Evolutionary conservation across 2,888 invertebrate species (phyloP), one percentile per base, ranked within the genome.

Genomic region (Heliconius ethilla): DNA sequence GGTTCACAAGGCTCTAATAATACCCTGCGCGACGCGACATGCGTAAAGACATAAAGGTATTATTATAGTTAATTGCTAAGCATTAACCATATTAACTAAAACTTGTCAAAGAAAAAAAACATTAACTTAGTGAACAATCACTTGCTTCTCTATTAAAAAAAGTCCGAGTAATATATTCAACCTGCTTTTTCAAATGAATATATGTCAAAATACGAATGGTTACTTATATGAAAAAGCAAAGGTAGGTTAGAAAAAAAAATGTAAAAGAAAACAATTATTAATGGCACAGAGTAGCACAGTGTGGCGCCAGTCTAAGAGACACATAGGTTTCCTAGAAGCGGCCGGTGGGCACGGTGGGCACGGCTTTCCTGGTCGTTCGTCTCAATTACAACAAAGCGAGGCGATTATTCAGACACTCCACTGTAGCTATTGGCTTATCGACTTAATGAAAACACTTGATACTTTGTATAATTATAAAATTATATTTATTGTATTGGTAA

Each of bases 331-430:
- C 88, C 82, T 82, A 86, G 89, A 87, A 89, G 79, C 78, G 81
- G 25, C 22, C 75, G 78, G 78, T 84, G 82, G 86, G 84, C 79
- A 85, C 75, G 78, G 78, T 84, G 82, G 86, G 84, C 79, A 85
- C 85, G 86, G 85, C 86, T 82, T 83, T 81, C 80, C 81, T 81
- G 81, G 86, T 85, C 86, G 87, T 91, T 87, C 87, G 87, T 91
- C 87, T 88, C 86, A 88, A 91, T 91, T 91, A 90, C 82, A 82
- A 73, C 69, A 76, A 70, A 74, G 78, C 78, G 77, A 51, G 75
- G 75, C 79, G 75, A 79, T 82, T 78, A 78, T 73, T 76, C 77
- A 75, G 70, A 72, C 70, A 33, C 59, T 72, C 15, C 33, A 72
- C 59, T 33, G 51, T 72, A 55, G 59, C 29, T 72, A 25, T 72